phyloP scores from a whole-genome alignment of 2,888 invertebrate species.

The Lathronympha strigana region DNA sequence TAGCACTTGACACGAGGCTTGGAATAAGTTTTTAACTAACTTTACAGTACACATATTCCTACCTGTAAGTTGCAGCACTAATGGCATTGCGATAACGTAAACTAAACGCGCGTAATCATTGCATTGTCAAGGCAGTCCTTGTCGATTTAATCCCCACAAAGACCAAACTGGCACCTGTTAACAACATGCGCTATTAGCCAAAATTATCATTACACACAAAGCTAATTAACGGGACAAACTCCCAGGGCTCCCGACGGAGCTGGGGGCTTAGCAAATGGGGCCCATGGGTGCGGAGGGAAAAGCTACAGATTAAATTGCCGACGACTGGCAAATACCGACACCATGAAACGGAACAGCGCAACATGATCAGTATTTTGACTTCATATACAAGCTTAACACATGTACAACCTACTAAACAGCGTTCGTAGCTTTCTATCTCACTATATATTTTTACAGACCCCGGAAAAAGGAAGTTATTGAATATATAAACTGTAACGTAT shows the following conservation, averaged over 20 bases:
- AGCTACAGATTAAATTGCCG: conserved; percentile 28
- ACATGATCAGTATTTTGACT: conserved; percentile 12
- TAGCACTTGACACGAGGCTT: no score
- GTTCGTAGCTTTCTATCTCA: no score
- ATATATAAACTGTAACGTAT: no score
- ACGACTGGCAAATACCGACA: neutral
- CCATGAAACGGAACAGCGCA: neutral
- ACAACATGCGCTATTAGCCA: conserved; percentile 31
- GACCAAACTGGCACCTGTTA: conserved; percentile 31
- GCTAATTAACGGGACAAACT: conserved; percentile 28
- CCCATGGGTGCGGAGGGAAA: conserved; percentile 17
- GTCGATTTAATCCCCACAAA: conserved; percentile 9
- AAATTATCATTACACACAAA: conserved; percentile 31
- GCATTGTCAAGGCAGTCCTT: neutral
- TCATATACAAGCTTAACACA: neutral
- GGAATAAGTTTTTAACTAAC: no score
- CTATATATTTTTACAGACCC: no score
- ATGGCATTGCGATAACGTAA: no score
- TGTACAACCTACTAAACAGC: no score
- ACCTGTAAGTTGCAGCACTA: no score
- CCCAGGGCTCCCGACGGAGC: conserved; percentile 21
- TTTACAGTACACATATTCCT: no score
- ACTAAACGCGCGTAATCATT: no score
- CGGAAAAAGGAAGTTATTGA: no score
- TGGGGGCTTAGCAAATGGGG: conserved; percentile 8